These are phyloP conservation scores for Drosophila colorata DNA, from an alignment of 2,888 invertebrate genomes.

Conservation along the genomic window DNA sequence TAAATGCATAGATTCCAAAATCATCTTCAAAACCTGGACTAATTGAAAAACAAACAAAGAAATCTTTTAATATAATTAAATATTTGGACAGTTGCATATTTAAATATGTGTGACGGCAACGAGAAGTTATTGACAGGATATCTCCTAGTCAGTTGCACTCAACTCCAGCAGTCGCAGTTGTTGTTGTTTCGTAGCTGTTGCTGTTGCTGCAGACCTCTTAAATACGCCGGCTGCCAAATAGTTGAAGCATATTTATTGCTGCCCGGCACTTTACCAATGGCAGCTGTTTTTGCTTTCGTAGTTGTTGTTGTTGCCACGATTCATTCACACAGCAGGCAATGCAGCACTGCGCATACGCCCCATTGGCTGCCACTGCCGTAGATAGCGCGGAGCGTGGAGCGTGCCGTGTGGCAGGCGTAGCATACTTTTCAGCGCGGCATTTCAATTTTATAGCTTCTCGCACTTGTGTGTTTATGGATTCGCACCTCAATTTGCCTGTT, in stretches of 20 bases:
- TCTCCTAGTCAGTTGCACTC: neutral
- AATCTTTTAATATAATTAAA: too few relatives aligned
- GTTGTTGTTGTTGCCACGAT: constrained; percentile 25
- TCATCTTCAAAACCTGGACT: too few relatives aligned
- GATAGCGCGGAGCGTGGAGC: neutral
- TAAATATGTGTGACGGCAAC: too few relatives aligned
- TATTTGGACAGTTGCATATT: too few relatives aligned
- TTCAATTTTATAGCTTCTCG: constrained; percentile 77
- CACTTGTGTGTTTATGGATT: constrained; percentile 82
- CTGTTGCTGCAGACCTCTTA: constrained; percentile 59
- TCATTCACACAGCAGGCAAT: constrained; percentile 26
- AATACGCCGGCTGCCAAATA: constrained; percentile 76
- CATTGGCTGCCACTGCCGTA: constrained; percentile 37
- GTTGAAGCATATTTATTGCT: constrained; percentile 80
- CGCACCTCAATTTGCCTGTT: constrained; percentile 79
- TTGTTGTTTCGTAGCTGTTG: constrained; percentile 27
- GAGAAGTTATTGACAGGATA: neutral
- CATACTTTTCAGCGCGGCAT: constrained; percentile 57
- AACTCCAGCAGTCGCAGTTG: constrained; percentile 16
- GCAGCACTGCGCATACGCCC: constrained; percentile 74
- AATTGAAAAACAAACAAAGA: too few relatives aligned
- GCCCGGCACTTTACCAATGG: constrained; percentile 29
- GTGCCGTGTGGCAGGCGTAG: constrained; percentile 27
- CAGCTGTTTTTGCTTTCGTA: constrained; percentile 35
- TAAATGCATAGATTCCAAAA: too few relatives aligned